Evolutionary conservation across 2,797 vertebrate genomes (phyloP).

Genomic region (Yasuhikotakia modesta): DNA sequence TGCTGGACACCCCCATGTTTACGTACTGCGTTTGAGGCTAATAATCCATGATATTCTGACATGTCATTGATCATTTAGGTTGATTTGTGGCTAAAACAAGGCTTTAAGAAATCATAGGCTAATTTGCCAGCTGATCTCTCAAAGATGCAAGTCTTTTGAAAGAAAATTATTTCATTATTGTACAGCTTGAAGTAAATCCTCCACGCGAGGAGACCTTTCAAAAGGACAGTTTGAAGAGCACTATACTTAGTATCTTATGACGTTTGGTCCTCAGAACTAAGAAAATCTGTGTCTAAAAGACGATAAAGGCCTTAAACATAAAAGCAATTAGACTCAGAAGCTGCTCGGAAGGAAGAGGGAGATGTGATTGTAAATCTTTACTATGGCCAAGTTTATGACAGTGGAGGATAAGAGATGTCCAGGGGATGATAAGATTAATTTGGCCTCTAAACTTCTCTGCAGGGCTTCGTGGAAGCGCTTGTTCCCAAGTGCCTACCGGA

Average conservation of each 20-base stretch:
- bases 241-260: conserved; percentile 68
- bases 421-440: conserved; percentile 73
- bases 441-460: conserved; percentile 65
- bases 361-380: conserved; percentile 71
- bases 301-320: conserved; percentile 68
- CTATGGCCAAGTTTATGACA: conserved; percentile 77
- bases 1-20: not conserved
- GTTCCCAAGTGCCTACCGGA: conserved; percentile 57
- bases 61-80: conserved; percentile 25
- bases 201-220: conserved; percentile 55
- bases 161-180: conserved; percentile 70
- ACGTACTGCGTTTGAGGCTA: conserved; percentile 14
- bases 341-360: conserved; percentile 61
- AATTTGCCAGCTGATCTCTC: conserved; percentile 49
- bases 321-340: conserved; percentile 65
- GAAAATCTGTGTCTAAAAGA: conserved; percentile 57
- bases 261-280: conserved; percentile 64
- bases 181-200: conserved; percentile 63
- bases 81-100: conserved; percentile 46
- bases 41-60: conserved; percentile 27
- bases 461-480: conserved; percentile 59
- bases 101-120: conserved; percentile 28
- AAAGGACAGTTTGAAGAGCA: conserved; percentile 58
- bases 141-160: conserved; percentile 65
- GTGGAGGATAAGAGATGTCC: conserved; percentile 69